Conservation (phyloP, 2,888 invertebrate genomes). For the Trichogramma dendrolimi region DNA sequence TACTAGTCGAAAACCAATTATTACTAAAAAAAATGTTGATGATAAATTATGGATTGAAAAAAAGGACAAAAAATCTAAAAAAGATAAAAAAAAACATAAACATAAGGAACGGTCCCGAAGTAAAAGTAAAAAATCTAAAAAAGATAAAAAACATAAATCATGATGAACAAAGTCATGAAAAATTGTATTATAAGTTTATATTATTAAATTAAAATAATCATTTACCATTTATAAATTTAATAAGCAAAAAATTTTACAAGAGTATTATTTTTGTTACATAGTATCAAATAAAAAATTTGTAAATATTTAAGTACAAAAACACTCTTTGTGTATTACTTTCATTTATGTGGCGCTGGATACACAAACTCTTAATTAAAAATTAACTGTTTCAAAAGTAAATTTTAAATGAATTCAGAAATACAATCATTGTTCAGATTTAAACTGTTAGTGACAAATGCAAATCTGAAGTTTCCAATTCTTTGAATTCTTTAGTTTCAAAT, state of each 20-base stretch:
- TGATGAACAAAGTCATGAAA: not conserved
- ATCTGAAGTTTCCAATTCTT: no score
- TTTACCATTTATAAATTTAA: conserved; percentile 9
- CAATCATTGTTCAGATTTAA: no score
- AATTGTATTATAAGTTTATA: not conserved
- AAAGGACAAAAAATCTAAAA: conserved; percentile 40
- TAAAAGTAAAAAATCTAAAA: conserved; percentile 43
- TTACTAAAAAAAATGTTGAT: conserved; percentile 31
- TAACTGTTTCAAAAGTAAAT: no score
- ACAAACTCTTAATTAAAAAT: no score
- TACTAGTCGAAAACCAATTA: conserved; percentile 32
- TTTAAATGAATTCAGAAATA: no score
- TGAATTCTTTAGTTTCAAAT: no score
- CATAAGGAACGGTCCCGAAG: conserved; percentile 43
- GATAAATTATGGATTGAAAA: conserved; percentile 42
- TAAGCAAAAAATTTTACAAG: conserved; percentile 7
- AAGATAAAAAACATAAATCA: conserved; percentile 33
- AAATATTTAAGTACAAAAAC: no score
- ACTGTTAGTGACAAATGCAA: no score
- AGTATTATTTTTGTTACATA: not conserved
- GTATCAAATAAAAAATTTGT: no score
- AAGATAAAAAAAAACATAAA: conserved; percentile 47
- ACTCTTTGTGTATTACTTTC: no score
- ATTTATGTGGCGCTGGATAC: no score
- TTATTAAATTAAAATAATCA: conserved; percentile 6